phyloP scores from a whole-genome alignment of 2,797 vertebrate genomes.

The Amniataba percoides region DNA sequence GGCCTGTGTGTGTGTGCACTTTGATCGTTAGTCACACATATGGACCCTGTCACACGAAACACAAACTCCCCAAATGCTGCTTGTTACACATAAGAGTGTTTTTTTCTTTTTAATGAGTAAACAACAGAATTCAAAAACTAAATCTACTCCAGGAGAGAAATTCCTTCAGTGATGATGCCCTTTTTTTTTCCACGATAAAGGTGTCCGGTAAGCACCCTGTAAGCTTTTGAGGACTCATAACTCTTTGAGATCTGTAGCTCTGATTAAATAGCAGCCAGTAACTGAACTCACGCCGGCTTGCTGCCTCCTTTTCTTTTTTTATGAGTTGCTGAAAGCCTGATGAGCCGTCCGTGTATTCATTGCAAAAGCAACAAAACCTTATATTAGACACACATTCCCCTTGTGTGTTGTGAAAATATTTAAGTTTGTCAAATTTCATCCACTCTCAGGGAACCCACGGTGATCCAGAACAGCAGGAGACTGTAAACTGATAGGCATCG shows the following conservation, averaged over 20 bases:
- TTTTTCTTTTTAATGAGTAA: slow-evolving; percentile 54
- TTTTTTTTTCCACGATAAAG: slow-evolving; percentile 12
- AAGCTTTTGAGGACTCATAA: slow-evolving; percentile 39
- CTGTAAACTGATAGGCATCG: slow-evolving; percentile 72
- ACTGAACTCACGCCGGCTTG: slow-evolving; percentile 29
- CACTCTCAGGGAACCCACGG: slow-evolving; percentile 56
- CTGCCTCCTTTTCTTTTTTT: slow-evolving; percentile 14
- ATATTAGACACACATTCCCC: slow-evolving; percentile 74
- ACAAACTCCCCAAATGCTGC: slow-evolving; percentile 66
- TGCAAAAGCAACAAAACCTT: slow-evolving; percentile 80
- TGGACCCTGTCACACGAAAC: slow-evolving; percentile 77
- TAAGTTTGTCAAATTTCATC: slow-evolving; percentile 65
- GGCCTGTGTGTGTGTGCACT: slow-evolving; percentile 57
- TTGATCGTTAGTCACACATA: slow-evolving; percentile 82
- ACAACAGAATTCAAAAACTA: slow-evolving; percentile 47
- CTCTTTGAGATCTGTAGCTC: slow-evolving; percentile 48
- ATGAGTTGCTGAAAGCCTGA: slow-evolving; percentile 32
- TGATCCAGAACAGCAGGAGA: slow-evolving; percentile 71
- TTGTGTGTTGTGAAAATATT: slow-evolving; percentile 79
- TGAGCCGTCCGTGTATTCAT: slow-evolving; percentile 59
- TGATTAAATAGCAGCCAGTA: slow-evolving; percentile 50
- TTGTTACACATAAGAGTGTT: slow-evolving; percentile 56
- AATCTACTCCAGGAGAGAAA: slow-evolving; percentile 15
- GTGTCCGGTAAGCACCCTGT: slow-evolving; percentile 45
- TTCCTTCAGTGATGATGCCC: slow-evolving; percentile 2